These are phyloP conservation scores for Peromyscus polionotus DNA, from an alignment of 2,113 vertebrate genomes.

Conservation along the genomic window DNA sequence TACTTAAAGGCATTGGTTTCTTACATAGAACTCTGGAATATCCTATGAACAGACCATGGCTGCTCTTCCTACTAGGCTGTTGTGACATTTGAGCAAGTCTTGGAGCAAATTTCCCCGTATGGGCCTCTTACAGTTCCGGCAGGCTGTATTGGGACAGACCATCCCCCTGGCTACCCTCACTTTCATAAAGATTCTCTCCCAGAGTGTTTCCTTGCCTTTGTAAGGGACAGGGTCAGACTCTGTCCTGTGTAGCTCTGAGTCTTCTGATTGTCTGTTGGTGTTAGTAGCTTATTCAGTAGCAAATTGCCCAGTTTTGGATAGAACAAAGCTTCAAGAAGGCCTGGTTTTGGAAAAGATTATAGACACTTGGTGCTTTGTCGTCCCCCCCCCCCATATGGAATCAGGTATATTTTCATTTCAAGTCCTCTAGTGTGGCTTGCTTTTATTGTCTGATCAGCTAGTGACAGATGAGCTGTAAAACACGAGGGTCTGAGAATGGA, in stretches of 20 bases:
- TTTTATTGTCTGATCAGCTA: not conserved
- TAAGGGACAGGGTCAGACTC: not conserved
- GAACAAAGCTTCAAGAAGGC: not conserved
- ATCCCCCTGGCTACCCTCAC: not conserved
- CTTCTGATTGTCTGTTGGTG: not conserved
- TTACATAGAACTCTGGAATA: not conserved
- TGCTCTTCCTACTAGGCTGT: not conserved
- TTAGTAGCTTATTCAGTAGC: conserved; percentile 1
- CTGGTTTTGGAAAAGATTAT: not conserved
- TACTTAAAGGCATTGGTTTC: not conserved
- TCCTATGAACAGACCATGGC: not conserved
- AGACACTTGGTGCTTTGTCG: not conserved
- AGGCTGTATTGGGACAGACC: not conserved
- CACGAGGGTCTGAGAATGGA: not conserved
- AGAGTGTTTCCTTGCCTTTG: not conserved
- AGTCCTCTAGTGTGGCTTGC: not conserved
- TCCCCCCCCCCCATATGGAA: too few species aligned
- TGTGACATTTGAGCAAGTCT: not conserved
- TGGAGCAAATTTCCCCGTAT: not conserved
- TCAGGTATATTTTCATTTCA: conserved; percentile 21
- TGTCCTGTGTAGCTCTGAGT: not conserved
- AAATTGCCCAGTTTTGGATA: not conserved
- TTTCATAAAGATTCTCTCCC: not conserved
- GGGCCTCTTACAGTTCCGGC: not conserved
- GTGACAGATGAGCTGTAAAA: conserved; percentile 47